These are phyloP conservation scores for Chelonus formosanus DNA, from an alignment of 2,888 invertebrate genomes.

Conservation along the genomic window DNA sequence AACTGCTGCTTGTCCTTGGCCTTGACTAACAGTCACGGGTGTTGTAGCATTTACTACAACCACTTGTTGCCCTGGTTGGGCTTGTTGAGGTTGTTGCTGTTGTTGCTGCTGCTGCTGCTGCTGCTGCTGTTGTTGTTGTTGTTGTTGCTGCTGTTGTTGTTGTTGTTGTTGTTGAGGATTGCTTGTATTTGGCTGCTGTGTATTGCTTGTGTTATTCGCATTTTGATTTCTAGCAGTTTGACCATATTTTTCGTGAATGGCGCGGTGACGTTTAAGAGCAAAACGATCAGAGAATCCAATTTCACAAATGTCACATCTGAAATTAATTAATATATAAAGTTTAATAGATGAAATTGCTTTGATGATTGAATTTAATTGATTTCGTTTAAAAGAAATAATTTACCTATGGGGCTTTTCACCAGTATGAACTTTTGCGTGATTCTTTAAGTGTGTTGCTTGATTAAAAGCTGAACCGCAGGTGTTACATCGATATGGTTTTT, in stretches of 20 bases:
- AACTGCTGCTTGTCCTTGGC: conserved; percentile 59
- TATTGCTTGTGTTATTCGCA: conserved; percentile 64
- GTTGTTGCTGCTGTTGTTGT: conserved; percentile 58
- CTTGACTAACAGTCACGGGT: conserved; percentile 62
- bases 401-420: conserved; percentile 75
- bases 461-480: conserved; percentile 81
- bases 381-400: conserved; percentile 42
- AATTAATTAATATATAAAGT: conserved; percentile 40
- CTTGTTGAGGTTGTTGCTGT: conserved; percentile 45
- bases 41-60: conserved; percentile 63
- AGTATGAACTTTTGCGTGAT: conserved; percentile 78
- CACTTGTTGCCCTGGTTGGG: conserved; percentile 58
- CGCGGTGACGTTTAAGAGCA: conserved; percentile 84
- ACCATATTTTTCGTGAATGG: conserved; percentile 89
- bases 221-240: conserved; percentile 67
- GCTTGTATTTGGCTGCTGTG: conserved; percentile 66
- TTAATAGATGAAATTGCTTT: neutral
- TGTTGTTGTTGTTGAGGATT: conserved; percentile 64
- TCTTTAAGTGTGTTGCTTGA: conserved; percentile 88
- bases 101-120: conserved; percentile 46
- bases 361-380: conserved; percentile 5
- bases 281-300: conserved; percentile 89
- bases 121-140: conserved; percentile 51
- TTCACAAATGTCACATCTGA: conserved; percentile 84
- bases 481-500: conserved; percentile 77